Conservation (phyloP, 2,797 vertebrate genomes). For the Myotis myotis region DNA sequence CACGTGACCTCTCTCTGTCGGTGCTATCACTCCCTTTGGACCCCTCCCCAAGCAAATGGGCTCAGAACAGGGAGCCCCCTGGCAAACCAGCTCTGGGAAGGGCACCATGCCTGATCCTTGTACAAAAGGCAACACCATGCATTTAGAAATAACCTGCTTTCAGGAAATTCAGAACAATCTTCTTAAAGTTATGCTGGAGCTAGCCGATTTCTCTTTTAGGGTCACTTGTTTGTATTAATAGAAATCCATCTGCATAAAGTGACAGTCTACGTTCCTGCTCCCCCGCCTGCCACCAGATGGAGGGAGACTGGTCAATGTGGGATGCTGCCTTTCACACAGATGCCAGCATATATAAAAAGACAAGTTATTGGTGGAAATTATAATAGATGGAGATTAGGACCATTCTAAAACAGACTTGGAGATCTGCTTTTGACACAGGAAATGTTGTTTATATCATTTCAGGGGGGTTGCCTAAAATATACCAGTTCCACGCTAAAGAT, state of each 20-base stretch:
- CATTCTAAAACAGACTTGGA: constrained; percentile 73
- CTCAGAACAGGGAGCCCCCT: neutral
- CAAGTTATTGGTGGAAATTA: constrained; percentile 80
- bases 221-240: constrained; percentile 73
- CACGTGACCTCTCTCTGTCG: neutral
- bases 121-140: constrained; percentile 61
- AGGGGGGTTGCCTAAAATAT: constrained; percentile 76
- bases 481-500: constrained; percentile 67
- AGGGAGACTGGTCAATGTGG: constrained; percentile 78
- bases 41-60: neutral
- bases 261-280: constrained; percentile 69
- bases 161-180: constrained; percentile 78
- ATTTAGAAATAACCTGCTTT: constrained; percentile 78
- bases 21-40: neutral
- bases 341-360: constrained; percentile 76
- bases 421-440: constrained; percentile 74
- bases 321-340: constrained; percentile 77
- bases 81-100: constrained; percentile 46
- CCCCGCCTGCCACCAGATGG: constrained; percentile 77
- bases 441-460: constrained; percentile 71
- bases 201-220: constrained; percentile 73
- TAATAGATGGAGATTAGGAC: constrained; percentile 70
- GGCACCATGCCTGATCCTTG: constrained; percentile 54
- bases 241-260: constrained; percentile 75
- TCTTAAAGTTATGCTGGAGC: constrained; percentile 76